Conservation (phyloP, 2,797 vertebrate species). For the Alectoris magna region DNA sequence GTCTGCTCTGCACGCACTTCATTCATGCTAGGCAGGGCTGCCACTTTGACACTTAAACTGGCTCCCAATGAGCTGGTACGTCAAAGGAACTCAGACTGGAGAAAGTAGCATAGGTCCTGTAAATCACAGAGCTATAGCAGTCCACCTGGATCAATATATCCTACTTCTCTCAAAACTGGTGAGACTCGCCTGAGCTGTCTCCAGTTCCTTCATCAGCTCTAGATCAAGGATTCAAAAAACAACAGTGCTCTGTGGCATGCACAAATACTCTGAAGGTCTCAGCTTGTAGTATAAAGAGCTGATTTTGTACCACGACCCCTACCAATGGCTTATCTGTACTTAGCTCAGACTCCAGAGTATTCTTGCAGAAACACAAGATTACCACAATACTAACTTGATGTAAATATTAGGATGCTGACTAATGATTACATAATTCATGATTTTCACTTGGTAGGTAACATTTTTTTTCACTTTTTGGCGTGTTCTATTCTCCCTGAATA, state of each 20-base stretch:
- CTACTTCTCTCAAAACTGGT: background rate
- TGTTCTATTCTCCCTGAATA: background rate
- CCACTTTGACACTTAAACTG: background rate
- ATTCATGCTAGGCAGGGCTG: background rate
- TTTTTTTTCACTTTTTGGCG: background rate
- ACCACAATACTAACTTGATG: background rate
- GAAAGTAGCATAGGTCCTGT: background rate
- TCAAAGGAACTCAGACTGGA: background rate
- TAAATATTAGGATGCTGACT: background rate
- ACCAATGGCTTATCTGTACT: background rate
- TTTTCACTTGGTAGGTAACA: background rate
- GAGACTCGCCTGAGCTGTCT: background rate
- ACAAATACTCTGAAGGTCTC: background rate
- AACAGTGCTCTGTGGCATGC: background rate
- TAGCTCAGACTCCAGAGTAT: background rate
- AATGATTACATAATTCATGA: background rate
- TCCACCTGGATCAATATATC: background rate
- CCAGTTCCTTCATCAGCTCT: background rate
- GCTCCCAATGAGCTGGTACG: background rate
- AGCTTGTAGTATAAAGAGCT: background rate
- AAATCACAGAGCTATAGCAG: background rate
- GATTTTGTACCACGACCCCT: background rate
- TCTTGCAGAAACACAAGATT: background rate
- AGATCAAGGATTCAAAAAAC: fast-evolving
- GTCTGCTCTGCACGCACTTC: background rate